Evolutionary conservation across 2,888 invertebrate species (phyloP), one percentile per base, ranked within the genome.

Genomic region (Tinea pellionella): DNA sequence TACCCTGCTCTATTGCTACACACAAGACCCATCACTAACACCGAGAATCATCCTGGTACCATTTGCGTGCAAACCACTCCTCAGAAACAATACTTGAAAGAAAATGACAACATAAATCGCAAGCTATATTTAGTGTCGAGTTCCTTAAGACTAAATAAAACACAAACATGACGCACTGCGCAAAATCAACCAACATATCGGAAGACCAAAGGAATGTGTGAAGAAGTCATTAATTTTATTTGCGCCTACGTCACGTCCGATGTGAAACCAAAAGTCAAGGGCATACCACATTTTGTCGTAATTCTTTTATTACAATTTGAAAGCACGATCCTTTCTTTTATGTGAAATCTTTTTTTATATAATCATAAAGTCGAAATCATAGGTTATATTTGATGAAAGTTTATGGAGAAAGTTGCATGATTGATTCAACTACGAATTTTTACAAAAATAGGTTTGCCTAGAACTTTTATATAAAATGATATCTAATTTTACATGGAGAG

Each of bases 141-240:
- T 6, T 12, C 47, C n/a, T 9, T 12, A 18, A 18, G 18, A 47
- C 15, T 4, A 18, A 47, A 9, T 13, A 15, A 12, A 47, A 2
- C n/a, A 9, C 9, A 15, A 3, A n/a, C n/a, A 32, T 57, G 57
- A 57, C 57, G 57, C 57, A 57, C 24, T 57, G 57, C 57, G 57
- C 57, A 30, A 57, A 57, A 32, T 57, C 57, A n/a, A 57, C 32
- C 16, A 15, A 57, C 30, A 57, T n/a, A 55, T 55, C 12, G 55
- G 19, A 47, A 15, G 15, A 6, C 47, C 2, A 15, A 47, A 47
- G 47, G 53, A 53, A 53, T 53, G 53, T 53, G 53, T 19, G 53
- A 53, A 24, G 24, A 15, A 16, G 24, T 24, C 53, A 53, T 53
- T 53, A 53, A 53, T 53, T 53, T 24, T 53, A 53, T 53, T 53